A percentile compares a stretch with the other conserved stretches of the same genome.
Evolutionary conservation across 2,113 vertebrate species (phyloP).

Genomic region (Macrotus californicus): DNA sequence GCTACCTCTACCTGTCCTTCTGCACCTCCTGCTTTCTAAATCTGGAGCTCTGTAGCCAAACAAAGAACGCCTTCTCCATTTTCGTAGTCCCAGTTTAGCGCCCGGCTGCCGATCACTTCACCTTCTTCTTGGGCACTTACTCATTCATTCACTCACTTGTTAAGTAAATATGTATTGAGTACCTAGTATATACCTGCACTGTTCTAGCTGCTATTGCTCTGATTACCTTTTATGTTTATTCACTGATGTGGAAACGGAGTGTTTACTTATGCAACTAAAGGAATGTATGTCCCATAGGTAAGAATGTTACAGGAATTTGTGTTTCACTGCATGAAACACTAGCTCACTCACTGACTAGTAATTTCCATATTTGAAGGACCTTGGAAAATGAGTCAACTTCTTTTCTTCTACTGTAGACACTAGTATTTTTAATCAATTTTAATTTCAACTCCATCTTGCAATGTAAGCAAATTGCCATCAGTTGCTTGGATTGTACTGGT

Average conservation of each 20-base stretch:
- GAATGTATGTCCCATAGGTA: slow-evolving; percentile 20
- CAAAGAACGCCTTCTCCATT: not conserved
- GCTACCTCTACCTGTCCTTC: not conserved
- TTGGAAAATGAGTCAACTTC: slow-evolving; percentile 52
- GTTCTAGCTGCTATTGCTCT: not conserved
- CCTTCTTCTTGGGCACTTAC: not conserved
- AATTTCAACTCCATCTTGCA: slow-evolving; percentile 59
- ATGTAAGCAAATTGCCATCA: slow-evolving; percentile 60
- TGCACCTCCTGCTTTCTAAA: not conserved
- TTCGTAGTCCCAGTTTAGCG: not conserved
- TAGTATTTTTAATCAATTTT: slow-evolving; percentile 51
- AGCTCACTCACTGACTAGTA: slow-evolving; percentile 42
- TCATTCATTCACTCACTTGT: not conserved
- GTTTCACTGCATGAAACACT: slow-evolving; percentile 27
- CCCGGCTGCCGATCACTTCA: not conserved
- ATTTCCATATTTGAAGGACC: slow-evolving; percentile 59
- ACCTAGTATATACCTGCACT: not conserved
- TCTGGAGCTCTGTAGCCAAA: not conserved
- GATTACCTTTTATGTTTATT: slow-evolving; percentile 46
- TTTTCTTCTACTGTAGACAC: slow-evolving; percentile 33
- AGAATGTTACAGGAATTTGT: slow-evolving; percentile 35
- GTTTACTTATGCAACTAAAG: slow-evolving; percentile 33
- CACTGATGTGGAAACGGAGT: slow-evolving; percentile 27
- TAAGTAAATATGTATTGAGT: not conserved
- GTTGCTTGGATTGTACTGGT: not conserved